phyloP scores from a whole-genome alignment of 2,797 vertebrate genomes.

The Ambastaia sidthimunki region DNA sequence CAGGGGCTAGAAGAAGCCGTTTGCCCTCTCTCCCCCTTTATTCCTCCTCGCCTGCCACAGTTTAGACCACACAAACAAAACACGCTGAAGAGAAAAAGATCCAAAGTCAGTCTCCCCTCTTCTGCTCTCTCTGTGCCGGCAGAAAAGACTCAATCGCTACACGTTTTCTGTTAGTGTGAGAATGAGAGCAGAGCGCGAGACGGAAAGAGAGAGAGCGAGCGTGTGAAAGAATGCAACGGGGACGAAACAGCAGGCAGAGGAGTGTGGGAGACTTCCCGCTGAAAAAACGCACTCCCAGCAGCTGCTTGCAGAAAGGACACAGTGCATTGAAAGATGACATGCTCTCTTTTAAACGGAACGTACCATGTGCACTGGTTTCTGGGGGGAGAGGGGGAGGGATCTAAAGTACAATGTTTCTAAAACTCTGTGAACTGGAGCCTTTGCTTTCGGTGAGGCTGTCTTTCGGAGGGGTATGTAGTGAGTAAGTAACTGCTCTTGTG shows the following conservation, averaged over 20 bases:
- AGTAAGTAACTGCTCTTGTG: background rate
- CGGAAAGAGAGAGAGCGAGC: conserved; percentile 12
- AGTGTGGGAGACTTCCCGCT: conserved; percentile 45
- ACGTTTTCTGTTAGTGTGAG: conserved; percentile 31
- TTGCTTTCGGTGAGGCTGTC: conserved; percentile 1
- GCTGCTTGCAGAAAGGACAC: conserved; percentile 55
- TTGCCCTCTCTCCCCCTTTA: conserved; percentile 56
- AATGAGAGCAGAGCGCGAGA: conserved; percentile 12
- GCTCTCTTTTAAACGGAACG: conserved; percentile 84
- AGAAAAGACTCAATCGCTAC: conserved; percentile 34
- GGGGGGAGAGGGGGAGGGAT: conserved; percentile 66
- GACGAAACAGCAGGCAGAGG: conserved; percentile 21
- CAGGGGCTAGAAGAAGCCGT: conserved; percentile 52
- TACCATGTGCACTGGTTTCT: conserved; percentile 80
- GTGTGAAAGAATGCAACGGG: conserved; percentile 43
- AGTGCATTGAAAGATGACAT: conserved; percentile 77
- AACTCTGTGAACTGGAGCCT: conserved; percentile 34
- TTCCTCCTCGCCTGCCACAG: conserved; percentile 55
- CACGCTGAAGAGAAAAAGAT: conserved; percentile 46
- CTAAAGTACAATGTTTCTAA: conserved; percentile 30
- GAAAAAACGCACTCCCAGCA: conserved; percentile 38
- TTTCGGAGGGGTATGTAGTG: background rate
- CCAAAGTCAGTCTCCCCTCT: conserved; percentile 26
- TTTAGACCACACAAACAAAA: conserved; percentile 46
- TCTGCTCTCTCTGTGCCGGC: conserved; percentile 1